Evolutionary conservation across 2,113 vertebrate species (phyloP), one percentile per base, ranked within the genome.

Genomic region (Gymnarchus niloticus): DNA sequence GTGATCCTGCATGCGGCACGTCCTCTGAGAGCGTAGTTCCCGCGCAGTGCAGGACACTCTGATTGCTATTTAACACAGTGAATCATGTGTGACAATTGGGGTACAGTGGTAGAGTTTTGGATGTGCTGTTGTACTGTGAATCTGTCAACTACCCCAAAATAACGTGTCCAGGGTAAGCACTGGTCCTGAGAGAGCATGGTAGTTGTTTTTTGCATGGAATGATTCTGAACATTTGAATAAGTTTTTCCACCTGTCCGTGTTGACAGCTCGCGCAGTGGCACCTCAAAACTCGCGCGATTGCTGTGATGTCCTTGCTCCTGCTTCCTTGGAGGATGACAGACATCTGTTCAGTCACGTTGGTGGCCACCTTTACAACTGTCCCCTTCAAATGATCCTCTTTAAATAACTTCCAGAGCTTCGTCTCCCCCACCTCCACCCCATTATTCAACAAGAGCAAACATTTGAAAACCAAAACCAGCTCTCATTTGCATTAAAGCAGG

Each of bases 351-450:
- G 44, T 23, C 0, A 0, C 48, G 9, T 8, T 48, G 84, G 61
- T 49, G 84, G 28, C 85, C 92, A 59, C 82, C 92, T 92, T 90
- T 87, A 87, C 86, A 91, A 86, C 86, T 28, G 0, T 52, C 52
- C 61, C 37, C 59, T 69, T 77, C 89, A 88, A 89, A 89, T 89
- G 86, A 81, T 59, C 76, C 83, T 87, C 56, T 88, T 89, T 87
- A 87, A 90, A 81, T 89, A 7, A n/a, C n/a, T n/a, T n/a, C n/a
- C n/a, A n/a, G n/a, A n/a, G n/a, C n/a, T n/a, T n/a, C n/a, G 56
- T 17, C 85, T 56, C 17, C 28, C 84, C 57, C 69, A 7, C 25
- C 41, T 41, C 4, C 69, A 17, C 37, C 69, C 69, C 87, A 86
- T 89, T 89, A 77, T 82, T 84, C 5, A 1, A 49, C 6, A 54